Evolutionary conservation across 2,113 vertebrate genomes (phyloP), one percentile per base, ranked within the genome.

Genomic region (Nerophis lumbriciformis): DNA sequence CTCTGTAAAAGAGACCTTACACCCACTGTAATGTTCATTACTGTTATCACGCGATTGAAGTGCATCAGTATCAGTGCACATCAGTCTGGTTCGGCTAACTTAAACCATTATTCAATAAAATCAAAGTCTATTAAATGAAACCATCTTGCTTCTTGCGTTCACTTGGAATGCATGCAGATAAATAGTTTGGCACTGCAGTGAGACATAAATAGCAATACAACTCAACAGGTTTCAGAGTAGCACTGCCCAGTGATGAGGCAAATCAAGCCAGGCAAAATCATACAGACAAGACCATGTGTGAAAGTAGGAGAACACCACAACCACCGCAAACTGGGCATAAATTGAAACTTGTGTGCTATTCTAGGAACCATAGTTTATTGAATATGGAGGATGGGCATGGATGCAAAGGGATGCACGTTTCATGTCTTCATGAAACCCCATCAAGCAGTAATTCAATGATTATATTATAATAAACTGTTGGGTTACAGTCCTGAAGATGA

Each of bases 151-250:
- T 39, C 38, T 39, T 6, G 4, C 42, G 2, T 45, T 45, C 42
- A 12, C 42, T 8, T 11, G 12, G 42, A 21, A 51, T 10, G 19
- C 49, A 82, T 81, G 79, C 80, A 79, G 69, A 57, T 64, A 70
- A 66, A 66, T 8, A 12, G 45, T 65, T 53, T 70, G 71, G 78
- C 42, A 71, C 68, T 68, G 56, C 13, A 75, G 58, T 21, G 39
- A 67, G 55, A 12, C 42, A 45, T 5, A 38, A 16, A 74, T 36
- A 72, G 55, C 51, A 58, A 73, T 63, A 47, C 75, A 65, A 74
- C 62, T 64, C 45, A 66, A 64, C 38, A 63, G 5, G 69, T 55
- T 36, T 45, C 15, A 73, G 38, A 72, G 47, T 62, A 71, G 76
- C 68, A 75, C 58, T 70, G 63, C 55, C 56, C 53, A 72, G 45